A percentile compares a stretch with the other conserved stretches of the same genome.
phyloP scores from a whole-genome alignment of 2,113 vertebrate genomes.

The Apeltes quadracus region DNA sequence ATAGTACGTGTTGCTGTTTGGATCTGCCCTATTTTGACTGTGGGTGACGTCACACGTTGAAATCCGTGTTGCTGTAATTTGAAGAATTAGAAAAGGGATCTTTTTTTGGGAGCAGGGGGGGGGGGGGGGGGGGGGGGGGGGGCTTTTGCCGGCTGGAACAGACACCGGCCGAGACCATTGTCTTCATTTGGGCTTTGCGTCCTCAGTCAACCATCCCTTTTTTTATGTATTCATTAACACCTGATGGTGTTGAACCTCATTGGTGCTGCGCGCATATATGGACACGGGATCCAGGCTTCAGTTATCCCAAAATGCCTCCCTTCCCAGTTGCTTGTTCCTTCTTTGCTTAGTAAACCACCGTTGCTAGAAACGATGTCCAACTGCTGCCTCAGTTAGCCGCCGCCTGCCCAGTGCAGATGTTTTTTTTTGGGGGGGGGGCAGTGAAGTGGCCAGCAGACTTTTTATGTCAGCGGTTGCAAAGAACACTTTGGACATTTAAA shows the following conservation, averaged over 20 bases:
- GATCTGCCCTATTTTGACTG: slow-evolving; percentile 68
- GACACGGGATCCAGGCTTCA: neutral
- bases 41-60: slow-evolving; percentile 66
- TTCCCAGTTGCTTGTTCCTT: neutral
- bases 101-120: neutral
- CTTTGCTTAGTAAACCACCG: neutral
- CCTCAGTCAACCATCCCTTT: neutral
- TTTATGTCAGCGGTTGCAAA: slow-evolving; percentile 6
- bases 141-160: slow-evolving; percentile 26
- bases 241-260: neutral
- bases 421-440: neutral
- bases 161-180: slow-evolving; percentile 1
- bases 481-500: slow-evolving; percentile 20
- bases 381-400: neutral
- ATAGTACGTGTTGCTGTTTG: slow-evolving; percentile 74
- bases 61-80: slow-evolving; percentile 56
- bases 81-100: slow-evolving; percentile 43
- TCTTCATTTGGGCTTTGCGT: neutral
- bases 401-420: neutral
- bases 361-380: neutral
- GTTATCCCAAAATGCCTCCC: neutral
- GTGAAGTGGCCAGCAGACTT: slow-evolving; percentile 2
- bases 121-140: neutral
- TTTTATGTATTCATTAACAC: neutral
- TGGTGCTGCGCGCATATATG: neutral